These are phyloP conservation scores for Bombus cullumanus DNA, from an alignment of 1,140 invertebrate species.

Conservation along the genomic window DNA sequence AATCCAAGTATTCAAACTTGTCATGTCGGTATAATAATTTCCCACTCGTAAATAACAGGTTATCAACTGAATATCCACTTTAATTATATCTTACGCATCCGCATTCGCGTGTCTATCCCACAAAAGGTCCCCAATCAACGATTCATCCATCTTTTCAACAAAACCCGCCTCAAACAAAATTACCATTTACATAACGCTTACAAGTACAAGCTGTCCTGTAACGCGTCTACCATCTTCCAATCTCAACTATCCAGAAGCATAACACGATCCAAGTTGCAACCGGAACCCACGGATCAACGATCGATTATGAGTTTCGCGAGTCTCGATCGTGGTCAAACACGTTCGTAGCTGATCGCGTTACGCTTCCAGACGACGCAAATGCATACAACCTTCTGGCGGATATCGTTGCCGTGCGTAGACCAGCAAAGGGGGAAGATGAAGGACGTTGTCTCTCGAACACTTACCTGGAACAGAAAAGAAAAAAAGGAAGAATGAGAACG, in stretches of 20 bases:
- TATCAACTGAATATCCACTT: not conserved
- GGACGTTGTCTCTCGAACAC: slow-evolving; percentile 22
- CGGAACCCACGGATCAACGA: too few species aligned
- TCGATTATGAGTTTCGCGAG: too few species aligned
- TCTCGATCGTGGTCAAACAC: too few species aligned
- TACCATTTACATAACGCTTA: not conserved
- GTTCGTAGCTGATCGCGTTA: too few species aligned
- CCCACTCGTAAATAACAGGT: not conserved
- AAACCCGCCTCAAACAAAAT: not conserved
- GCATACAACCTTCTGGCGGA: too few species aligned
- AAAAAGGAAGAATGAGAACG: not conserved
- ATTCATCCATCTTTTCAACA: not conserved
- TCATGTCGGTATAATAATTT: not conserved
- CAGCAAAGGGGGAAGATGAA: not conserved
- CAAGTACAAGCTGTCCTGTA: too few species aligned
- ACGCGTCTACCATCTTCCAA: too few species aligned
- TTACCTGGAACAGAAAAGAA: slow-evolving; percentile 71
- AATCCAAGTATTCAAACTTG: not conserved
- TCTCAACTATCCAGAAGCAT: too few species aligned
- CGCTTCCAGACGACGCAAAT: too few species aligned
- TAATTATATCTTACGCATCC: not conserved
- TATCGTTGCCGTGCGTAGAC: not conserved
- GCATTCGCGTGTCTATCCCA: not conserved
- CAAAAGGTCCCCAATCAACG: not conserved
- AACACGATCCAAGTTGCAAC: too few species aligned